Base-by-base conservation (phyloP, 2,797 vertebrate species). In the Gallirallus australis region DNA sequence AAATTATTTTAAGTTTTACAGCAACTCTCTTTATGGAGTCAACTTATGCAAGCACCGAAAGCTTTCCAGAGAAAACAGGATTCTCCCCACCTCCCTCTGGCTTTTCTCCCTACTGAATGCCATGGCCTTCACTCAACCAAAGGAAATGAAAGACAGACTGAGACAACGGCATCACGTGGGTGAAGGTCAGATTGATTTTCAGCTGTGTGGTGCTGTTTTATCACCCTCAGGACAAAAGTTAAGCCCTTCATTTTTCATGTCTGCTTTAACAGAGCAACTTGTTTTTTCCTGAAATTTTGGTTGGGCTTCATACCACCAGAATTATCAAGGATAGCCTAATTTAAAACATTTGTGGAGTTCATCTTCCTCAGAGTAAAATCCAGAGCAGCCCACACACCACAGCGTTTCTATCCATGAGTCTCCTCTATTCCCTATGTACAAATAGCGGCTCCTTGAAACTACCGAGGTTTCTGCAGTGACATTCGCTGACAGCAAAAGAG, bases 151-250 rank as follows among this genome's bases (percentile, higher is more conserved):
- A 87, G 95, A 93, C 42, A 88, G 93, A 95, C 91, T 88, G 88
- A 94, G 90, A 93, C 86, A 90, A 90, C 89, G 92, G 93, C 90
- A 90, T 97, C 97, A 96, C 91, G 89, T 96, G 97, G 94, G 89
- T 91, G 95, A 95, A 96, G 96, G 97, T 97, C 97, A 97, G 94
- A 94, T 93, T 95, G 94, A 94, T 97, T 96, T 97, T 96, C 96
- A 96, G 96, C 93, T 96, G 79, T 92, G 87, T 92, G 89, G 92
- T 96, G 93, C 93, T 92, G 96, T 94, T 96, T 97, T 96, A 97
- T 96, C 96, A 92, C 96, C 93, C 97, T 96, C 94, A 96, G 97
- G 96, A 96, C 91, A 97, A 92, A 97, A 97, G 90, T 95, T 95
- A 96, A 97, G 91, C 86, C 96, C 90, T 95, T 93, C 81, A 40